These are phyloP conservation scores for Parazoanthus atlanticus DNA, from an alignment of 92 coral and sea anemone species.

Conservation along the genomic window DNA sequence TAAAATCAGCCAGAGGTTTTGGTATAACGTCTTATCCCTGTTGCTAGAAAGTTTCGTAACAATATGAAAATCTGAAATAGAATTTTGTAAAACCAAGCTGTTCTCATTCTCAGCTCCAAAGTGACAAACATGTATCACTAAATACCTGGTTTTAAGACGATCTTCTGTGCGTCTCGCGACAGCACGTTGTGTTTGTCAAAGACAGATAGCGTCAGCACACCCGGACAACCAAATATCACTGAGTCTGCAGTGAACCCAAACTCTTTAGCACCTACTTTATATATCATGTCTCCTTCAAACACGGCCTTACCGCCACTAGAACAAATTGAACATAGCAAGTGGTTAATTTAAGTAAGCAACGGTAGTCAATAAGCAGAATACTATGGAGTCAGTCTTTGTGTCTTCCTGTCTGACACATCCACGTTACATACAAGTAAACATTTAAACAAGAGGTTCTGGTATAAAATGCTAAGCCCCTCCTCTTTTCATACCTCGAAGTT, in stretches of 20 bases:
- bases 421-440: too few relatives aligned
- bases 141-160: slow-evolving; percentile 74
- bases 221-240: slow-evolving; percentile 72
- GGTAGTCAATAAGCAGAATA: not conserved
- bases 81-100: too few relatives aligned
- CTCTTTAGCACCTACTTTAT: slow-evolving; percentile 57
- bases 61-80: too few relatives aligned
- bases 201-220: slow-evolving; percentile 72
- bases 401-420: too few relatives aligned
- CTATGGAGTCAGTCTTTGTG: too few relatives aligned
- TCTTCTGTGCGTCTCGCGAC: slow-evolving; percentile 70
- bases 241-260: slow-evolving; percentile 77
- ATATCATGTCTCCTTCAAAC: slow-evolving; percentile 61
- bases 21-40: not conserved
- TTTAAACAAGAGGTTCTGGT: too few relatives aligned
- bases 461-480: too few relatives aligned
- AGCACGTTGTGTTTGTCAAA: slow-evolving; percentile 64
- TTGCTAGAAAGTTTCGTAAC: too few relatives aligned
- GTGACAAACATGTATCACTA: not conserved
- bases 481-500: too few relatives aligned
- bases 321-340: not conserved
- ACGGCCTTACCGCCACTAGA: slow-evolving; percentile 33
- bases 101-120: not conserved
- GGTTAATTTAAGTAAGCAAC: not conserved
- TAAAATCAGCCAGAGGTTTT: too few relatives aligned